phyloP scores from a whole-genome alignment of 2,113 vertebrate species.

The Oenanthe melanoleuca region DNA sequence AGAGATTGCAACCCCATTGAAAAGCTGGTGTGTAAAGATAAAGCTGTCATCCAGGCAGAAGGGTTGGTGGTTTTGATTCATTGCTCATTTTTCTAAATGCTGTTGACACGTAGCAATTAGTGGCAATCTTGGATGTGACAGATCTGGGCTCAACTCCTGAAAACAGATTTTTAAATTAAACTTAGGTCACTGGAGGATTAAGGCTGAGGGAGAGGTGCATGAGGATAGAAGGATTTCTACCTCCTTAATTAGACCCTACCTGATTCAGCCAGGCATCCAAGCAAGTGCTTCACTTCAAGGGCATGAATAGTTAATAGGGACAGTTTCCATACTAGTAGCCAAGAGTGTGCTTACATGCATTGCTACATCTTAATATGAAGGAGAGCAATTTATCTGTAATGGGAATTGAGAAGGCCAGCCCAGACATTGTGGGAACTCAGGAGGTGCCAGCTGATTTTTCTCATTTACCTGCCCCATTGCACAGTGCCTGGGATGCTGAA shows the following conservation, averaged over 20 bases:
- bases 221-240: slow-evolving; percentile 2
- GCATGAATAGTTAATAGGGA: slow-evolving; percentile 4
- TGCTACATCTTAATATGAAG: neutral
- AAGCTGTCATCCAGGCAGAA: slow-evolving; percentile 14
- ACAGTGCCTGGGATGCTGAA: neutral
- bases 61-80: neutral
- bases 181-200: slow-evolving; percentile 12
- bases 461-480: neutral
- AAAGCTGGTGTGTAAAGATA: slow-evolving; percentile 7
- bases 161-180: slow-evolving; percentile 59
- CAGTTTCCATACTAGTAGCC: neutral
- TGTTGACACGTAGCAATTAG: slow-evolving; percentile 51
- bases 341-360: neutral
- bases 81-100: slow-evolving; percentile 14
- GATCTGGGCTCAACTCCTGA: slow-evolving; percentile 11
- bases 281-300: slow-evolving; percentile 45
- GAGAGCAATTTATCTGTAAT: neutral
- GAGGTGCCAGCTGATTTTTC: neutral
- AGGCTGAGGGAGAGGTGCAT: neutral
- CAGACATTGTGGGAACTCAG: neutral
- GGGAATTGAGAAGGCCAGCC: neutral
- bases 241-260: slow-evolving; percentile 44
- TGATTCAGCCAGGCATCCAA: slow-evolving; percentile 44
- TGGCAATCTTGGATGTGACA: neutral
- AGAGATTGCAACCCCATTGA: neutral